These are phyloP conservation scores for Caenorhabditis inopinata DNA, from an alignment of 1,140 invertebrate species.

Conservation along the genomic window DNA sequence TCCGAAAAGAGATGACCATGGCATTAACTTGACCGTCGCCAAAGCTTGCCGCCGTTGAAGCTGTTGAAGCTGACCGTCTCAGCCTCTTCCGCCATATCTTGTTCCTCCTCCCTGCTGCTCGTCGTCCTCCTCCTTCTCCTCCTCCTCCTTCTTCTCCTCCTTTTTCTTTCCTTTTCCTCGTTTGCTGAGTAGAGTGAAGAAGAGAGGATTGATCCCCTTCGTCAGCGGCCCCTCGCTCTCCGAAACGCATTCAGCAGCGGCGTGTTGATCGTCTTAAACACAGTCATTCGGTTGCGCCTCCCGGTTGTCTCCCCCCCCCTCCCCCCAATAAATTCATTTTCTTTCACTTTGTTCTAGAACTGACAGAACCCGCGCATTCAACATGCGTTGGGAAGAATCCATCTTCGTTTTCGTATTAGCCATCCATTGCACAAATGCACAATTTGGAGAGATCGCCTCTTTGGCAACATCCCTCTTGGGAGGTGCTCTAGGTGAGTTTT, in stretches of 20 bases:
- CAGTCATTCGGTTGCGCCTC: slow-evolving; percentile 15
- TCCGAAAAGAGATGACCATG: slow-evolving; percentile 16
- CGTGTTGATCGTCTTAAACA: slow-evolving; percentile 8
- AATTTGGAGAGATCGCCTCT: slow-evolving; percentile 55
- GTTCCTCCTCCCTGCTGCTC: neutral
- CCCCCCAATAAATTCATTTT: too few species aligned
- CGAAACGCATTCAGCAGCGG: slow-evolving; percentile 6
- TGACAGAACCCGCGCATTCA: neutral
- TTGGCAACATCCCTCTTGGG: slow-evolving; percentile 56
- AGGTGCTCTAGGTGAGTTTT: slow-evolving; percentile 38
- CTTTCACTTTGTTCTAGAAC: neutral
- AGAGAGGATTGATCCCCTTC: too few species aligned
- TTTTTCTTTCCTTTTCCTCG: neutral
- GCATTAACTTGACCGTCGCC: slow-evolving; percentile 24
- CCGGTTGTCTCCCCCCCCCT: neutral
- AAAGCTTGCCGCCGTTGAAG: neutral
- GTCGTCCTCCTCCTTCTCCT: neutral
- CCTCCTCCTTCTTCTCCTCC: neutral
- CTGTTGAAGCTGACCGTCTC: too few species aligned
- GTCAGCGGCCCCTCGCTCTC: neutral
- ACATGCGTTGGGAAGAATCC: neutral
- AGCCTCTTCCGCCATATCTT: slow-evolving; percentile 16
- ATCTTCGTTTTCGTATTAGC: neutral
- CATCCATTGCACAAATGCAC: slow-evolving; percentile 17
- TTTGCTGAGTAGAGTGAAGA: neutral